Evolutionary conservation across 2,113 vertebrate genomes (phyloP).

Genomic region (Takifugu flavidus): DNA sequence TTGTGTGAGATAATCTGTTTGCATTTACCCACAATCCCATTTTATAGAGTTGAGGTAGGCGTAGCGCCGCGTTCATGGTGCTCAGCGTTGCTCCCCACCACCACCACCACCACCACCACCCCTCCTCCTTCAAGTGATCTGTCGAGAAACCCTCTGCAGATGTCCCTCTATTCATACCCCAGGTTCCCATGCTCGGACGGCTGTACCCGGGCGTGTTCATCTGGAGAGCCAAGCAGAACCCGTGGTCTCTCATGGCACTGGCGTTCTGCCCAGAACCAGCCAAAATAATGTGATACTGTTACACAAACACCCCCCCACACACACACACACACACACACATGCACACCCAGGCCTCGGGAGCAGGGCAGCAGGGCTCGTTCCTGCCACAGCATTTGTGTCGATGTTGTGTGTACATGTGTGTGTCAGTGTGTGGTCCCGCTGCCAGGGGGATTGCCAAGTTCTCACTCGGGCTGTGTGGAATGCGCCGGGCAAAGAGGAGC

Average conservation of each 20-base stretch:
- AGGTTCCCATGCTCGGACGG: conserved; percentile 36
- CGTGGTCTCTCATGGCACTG: conserved; percentile 38
- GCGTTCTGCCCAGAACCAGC: conserved; percentile 41
- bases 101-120: conserved; percentile 1
- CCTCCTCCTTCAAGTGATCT: conserved; percentile 21
- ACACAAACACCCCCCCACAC: conserved; percentile 17
- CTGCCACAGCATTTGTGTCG: conserved; percentile 58
- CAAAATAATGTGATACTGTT: conserved; percentile 58
- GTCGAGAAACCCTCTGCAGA: conserved; percentile 13
- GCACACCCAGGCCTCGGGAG: conserved; percentile 30
- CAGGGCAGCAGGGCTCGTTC: conserved; percentile 28
- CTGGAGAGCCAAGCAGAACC: conserved; percentile 26
- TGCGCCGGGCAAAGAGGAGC: conserved; percentile 43
- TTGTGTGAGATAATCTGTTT: conserved; percentile 68
- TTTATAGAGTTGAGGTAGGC: conserved; percentile 44
- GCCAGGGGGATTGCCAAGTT: conserved; percentile 58
- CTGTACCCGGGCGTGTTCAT: conserved; percentile 13
- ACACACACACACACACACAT: conserved; percentile 11
- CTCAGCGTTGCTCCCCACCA: conserved; percentile 39
- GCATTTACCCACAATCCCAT: conserved; percentile 39
- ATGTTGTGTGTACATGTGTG: conserved; percentile 67
- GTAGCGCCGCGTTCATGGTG: conserved; percentile 16
- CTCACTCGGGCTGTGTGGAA: conserved; percentile 52
- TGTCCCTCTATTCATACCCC: conserved; percentile 36
- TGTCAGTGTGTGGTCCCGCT: conserved; percentile 49